Base-by-base conservation (phyloP, 2,888 invertebrate genomes). In the Meiosimyza platycephala region DNA sequence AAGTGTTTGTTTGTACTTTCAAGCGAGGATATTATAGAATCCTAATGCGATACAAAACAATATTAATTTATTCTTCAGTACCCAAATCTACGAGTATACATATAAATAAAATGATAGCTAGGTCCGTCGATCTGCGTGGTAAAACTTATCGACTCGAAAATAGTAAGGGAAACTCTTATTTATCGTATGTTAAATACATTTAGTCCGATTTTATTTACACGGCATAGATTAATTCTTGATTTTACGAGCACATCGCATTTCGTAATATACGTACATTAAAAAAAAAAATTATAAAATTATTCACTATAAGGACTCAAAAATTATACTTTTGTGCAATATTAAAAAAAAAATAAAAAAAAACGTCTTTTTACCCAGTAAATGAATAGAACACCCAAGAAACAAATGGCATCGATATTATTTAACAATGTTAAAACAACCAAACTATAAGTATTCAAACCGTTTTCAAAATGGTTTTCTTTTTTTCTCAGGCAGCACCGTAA, bases 401-500 rank as follows among this genome's bases (percentile, higher is more conserved):
- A 40, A 40, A 40, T 28, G 57, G 16, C 57, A 28, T 13, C 22
- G 9, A 22, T 18, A 4, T 6, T 11, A 57, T 57, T 11, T 28
- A 57, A 1, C 11, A 28, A 12, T 22, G 22, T 6, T 57, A 13
- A 57, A 28, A 28, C 18, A 28, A 12, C 16, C 22, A 57, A 28
- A 28, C 55, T 11, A 16, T 55, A 55, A 18, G 55, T 55, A 40
- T 18, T 13, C 11, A 63, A 48, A 64, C 64, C 40, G 16, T 63
- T 70, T 57, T 40, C 28, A 50, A 50, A 66, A 65, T 50, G 55
- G 67, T 69, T 69, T 59, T 73, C 59, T 69, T 73, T 22, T 69
- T 73, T 73, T 73, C 73, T 73, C 73, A 73, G 73, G 73, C 73
- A 73, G 65, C 64, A 68, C 62, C 16, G 18, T 51, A 51, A 60